Percentiles rank a stretch among this genome's conserved stretches.
Evolutionary conservation across 2,888 invertebrate species (phyloP).

Genomic region (Melolontha melolontha): DNA sequence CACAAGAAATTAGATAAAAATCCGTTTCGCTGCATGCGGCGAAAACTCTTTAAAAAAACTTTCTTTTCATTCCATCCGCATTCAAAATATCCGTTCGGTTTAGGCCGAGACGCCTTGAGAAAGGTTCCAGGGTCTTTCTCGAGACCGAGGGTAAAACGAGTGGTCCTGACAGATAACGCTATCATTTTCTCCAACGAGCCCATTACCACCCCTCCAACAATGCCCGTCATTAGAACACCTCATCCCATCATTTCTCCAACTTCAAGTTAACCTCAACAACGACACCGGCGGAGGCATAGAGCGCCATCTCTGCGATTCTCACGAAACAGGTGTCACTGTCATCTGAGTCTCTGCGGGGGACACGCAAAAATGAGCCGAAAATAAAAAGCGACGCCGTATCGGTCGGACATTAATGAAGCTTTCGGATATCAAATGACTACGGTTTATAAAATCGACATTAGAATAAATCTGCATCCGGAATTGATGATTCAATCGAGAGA

Average conservation of each 20-base stretch:
- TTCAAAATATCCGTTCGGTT: slow-evolving; percentile 23
- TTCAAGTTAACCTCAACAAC: slow-evolving; percentile 15
- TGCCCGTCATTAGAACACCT: slow-evolving; percentile 58
- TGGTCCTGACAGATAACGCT: slow-evolving; percentile 64
- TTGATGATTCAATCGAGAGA: slow-evolving; percentile 40
- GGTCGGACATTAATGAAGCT: slow-evolving; percentile 7
- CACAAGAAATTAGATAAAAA: slow-evolving; percentile 3
- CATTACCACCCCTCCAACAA: slow-evolving; percentile 61
- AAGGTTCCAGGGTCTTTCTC: slow-evolving; percentile 8
- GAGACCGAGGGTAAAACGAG: slow-evolving; percentile 52
- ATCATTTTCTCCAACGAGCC: slow-evolving; percentile 60
- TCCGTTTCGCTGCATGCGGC: slow-evolving; percentile 1
- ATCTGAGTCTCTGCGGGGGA: slow-evolving; percentile 6
- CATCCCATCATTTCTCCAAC: slow-evolving; percentile 17
- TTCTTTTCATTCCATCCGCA: slow-evolving; percentile 1
- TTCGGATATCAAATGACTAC: slow-evolving; percentile 23
- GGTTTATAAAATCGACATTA: slow-evolving; percentile 35
- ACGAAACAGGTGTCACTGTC: slow-evolving; percentile 35
- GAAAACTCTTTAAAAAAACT: slow-evolving; percentile 7
- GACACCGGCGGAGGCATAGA: background rate
- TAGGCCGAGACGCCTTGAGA: slow-evolving; percentile 16
- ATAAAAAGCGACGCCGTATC: background rate
- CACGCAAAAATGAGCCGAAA: slow-evolving; percentile 18
- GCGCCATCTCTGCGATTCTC: slow-evolving; percentile 25
- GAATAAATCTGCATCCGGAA: slow-evolving; percentile 36